Percentiles rank a stretch among this genome's conserved stretches.
Evolutionary conservation across 2,797 vertebrate genomes (phyloP).

Genomic region (Crypturellus tataupa): DNA sequence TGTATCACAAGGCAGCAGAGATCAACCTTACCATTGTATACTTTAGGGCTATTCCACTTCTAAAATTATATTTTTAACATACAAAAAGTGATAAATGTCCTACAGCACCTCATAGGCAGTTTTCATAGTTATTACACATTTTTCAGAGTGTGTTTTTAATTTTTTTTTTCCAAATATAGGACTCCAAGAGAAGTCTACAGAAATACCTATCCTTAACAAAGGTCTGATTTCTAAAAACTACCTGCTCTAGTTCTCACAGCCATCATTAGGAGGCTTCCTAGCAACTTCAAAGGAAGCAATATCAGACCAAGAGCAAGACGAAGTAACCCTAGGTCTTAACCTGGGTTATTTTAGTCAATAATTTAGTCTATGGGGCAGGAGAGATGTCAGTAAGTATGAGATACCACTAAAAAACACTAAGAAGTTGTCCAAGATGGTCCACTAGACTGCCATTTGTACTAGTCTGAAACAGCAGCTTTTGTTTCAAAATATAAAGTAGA

Average conservation of each 20-base stretch:
- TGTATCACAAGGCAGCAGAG: neutral
- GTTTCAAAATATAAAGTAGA: slow-evolving; percentile 8
- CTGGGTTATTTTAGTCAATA: neutral
- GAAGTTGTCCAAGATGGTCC: neutral
- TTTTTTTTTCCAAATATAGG: neutral
- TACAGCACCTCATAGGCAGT: slow-evolving; percentile 16
- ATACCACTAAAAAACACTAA: neutral
- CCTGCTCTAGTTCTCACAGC: neutral
- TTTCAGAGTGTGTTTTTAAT: neutral
- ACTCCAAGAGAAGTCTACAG: neutral
- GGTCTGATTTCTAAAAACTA: neutral
- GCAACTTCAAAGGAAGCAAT: neutral
- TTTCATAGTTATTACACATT: slow-evolving; percentile 11
- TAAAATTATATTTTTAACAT: neutral
- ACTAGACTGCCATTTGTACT: neutral
- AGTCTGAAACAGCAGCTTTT: neutral
- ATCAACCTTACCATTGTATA: neutral
- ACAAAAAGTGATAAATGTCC: neutral
- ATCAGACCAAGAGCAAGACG: neutral
- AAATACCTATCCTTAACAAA: neutral
- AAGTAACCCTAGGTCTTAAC: neutral
- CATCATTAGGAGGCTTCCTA: neutral
- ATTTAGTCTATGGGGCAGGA: neutral
- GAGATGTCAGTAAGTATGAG: neutral
- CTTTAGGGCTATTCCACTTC: neutral